A percentile compares a stretch with the other conserved stretches of the same genome.
Conservation (phyloP, 1,140 invertebrate species). For the Leptinotarsa texana region DNA sequence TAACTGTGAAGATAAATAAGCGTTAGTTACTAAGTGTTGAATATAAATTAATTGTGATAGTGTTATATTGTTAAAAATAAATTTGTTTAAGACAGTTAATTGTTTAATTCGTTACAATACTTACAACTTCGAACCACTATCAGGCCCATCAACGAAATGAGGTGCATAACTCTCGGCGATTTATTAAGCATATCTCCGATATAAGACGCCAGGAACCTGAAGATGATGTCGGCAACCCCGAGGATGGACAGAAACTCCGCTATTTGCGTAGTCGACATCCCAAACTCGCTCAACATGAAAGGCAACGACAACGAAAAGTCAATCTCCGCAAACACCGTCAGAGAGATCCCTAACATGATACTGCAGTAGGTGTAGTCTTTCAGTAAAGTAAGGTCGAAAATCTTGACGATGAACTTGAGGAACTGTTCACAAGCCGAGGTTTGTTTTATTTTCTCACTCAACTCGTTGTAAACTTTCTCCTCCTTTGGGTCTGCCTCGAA, state of each 20-base stretch:
- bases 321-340: conserved; percentile 69
- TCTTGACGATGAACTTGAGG: conserved; percentile 60
- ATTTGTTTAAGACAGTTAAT: too few species aligned
- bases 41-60: too few species aligned
- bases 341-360: conserved; percentile 68
- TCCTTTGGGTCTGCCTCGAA: conserved; percentile 36
- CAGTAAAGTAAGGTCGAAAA: conserved; percentile 70
- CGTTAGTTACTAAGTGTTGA: too few species aligned
- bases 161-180: conserved; percentile 52
- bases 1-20: too few species aligned
- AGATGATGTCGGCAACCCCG: conserved; percentile 62
- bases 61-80: too few species aligned
- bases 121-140: conserved; percentile 53
- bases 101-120: too few species aligned
- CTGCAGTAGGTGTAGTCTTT: conserved; percentile 69
- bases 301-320: conserved; percentile 72
- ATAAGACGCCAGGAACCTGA: conserved; percentile 66
- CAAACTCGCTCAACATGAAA: conserved; percentile 68
- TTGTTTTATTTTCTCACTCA: conserved; percentile 3
- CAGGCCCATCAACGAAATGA: conserved; percentile 50
- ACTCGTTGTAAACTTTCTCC: conserved; percentile 28
- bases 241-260: conserved; percentile 66
- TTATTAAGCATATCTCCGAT: conserved; percentile 57
- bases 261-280: conserved; percentile 61
- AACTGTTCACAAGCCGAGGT: conserved; percentile 46